phyloP scores from a whole-genome alignment of 2,113 vertebrate genomes.

The Pogona vitticeps region DNA sequence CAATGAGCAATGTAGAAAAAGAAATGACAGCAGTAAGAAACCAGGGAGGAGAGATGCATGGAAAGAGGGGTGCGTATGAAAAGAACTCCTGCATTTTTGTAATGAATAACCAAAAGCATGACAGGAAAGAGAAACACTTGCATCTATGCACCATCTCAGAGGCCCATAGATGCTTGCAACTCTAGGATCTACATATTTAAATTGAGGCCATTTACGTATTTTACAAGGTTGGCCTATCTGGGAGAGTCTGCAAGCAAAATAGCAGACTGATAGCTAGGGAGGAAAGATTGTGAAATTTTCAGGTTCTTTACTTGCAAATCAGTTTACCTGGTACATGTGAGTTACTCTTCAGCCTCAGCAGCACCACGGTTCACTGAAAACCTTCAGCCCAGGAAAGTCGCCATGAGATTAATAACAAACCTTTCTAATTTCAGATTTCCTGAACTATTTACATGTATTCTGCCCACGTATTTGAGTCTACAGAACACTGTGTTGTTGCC shows the following conservation, averaged over 20 bases:
- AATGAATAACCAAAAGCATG: slow-evolving; percentile 40
- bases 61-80: too few relatives aligned
- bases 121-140: slow-evolving; percentile 12
- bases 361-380: neutral
- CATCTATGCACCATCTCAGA: neutral
- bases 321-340: neutral
- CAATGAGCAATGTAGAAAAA: slow-evolving; percentile 31
- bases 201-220: slow-evolving; percentile 10
- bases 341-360: neutral
- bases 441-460: neutral
- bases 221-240: slow-evolving; percentile 26
- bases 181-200: slow-evolving; percentile 39
- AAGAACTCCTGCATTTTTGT: neutral
- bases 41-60: neutral
- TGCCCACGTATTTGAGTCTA: neutral
- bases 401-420: neutral
- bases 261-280: slow-evolving; percentile 27
- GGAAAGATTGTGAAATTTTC: slow-evolving; percentile 46
- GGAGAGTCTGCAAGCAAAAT: slow-evolving; percentile 45
- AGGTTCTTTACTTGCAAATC: slow-evolving; percentile 33
- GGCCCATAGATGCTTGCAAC: slow-evolving; percentile 20
- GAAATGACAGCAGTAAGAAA: neutral
- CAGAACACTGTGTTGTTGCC: neutral
- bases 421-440: neutral
- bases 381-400: neutral